Percentiles rank a stretch among this genome's conserved stretches.
These are phyloP conservation scores for Pseudochromis fuscus DNA, from an alignment of 2,797 vertebrate genomes.

Conservation along the genomic window DNA sequence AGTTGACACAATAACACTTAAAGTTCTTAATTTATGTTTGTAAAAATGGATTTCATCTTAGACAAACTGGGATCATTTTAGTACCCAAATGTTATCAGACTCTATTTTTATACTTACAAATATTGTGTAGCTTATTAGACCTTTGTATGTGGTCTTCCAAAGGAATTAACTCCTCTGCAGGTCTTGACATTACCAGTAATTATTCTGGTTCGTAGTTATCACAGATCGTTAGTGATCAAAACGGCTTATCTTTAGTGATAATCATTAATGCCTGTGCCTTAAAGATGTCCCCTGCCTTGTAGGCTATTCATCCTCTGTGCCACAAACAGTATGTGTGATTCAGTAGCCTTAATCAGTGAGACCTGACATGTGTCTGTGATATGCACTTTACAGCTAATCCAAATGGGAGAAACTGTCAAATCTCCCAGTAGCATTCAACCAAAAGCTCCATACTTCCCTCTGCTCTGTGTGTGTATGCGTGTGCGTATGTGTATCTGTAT, in stretches of 20 bases:
- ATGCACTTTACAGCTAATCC: slow-evolving; percentile 89
- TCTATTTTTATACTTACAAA: slow-evolving; percentile 81
- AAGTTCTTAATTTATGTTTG: slow-evolving; percentile 80
- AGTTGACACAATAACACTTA: slow-evolving; percentile 79
- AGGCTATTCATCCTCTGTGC: slow-evolving; percentile 65
- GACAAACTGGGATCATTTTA: slow-evolving; percentile 76
- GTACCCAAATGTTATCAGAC: slow-evolving; percentile 78
- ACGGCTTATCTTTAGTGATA: slow-evolving; percentile 58
- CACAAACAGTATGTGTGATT: slow-evolving; percentile 77
- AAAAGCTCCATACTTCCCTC: slow-evolving; percentile 85
- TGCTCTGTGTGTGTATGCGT: slow-evolving; percentile 46
- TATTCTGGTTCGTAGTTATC: slow-evolving; percentile 51
- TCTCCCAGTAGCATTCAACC: slow-evolving; percentile 87
- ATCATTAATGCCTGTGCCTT: slow-evolving; percentile 69
- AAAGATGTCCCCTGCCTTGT: slow-evolving; percentile 57
- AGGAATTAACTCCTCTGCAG: slow-evolving; percentile 70
- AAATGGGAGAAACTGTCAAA: slow-evolving; percentile 73
- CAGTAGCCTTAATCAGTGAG: slow-evolving; percentile 82
- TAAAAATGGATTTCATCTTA: slow-evolving; percentile 55
- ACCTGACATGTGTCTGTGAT: slow-evolving; percentile 84
- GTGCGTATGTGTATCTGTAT: slow-evolving; percentile 21
- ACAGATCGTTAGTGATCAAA: slow-evolving; percentile 71
- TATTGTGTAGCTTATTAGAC: slow-evolving; percentile 71
- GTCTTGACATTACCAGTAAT: slow-evolving; percentile 65
- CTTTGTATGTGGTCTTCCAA: slow-evolving; percentile 82